A percentile compares a stretch with the other conserved stretches of the same genome.
Conservation (phyloP, 2,113 vertebrate genomes). For the Lynx canadensis region DNA sequence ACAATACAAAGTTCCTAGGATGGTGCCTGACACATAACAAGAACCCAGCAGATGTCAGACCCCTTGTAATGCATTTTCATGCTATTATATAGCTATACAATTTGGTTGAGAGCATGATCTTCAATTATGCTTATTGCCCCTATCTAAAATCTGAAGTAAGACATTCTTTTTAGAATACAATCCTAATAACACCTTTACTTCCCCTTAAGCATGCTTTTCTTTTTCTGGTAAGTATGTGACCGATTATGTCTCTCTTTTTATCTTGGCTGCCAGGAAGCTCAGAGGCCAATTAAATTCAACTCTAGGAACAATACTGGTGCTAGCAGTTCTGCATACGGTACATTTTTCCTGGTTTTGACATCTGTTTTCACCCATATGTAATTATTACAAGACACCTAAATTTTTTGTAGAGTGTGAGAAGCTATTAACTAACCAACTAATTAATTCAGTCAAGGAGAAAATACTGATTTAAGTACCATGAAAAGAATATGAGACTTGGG, state of each 20-base stretch:
- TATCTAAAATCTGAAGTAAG: conserved; percentile 35
- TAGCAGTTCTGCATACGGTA: background rate
- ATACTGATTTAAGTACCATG: background rate
- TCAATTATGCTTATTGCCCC: conserved; percentile 9
- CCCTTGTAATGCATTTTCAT: background rate
- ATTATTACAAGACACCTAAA: background rate
- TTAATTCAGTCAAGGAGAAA: background rate
- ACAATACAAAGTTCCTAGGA: background rate
- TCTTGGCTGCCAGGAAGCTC: conserved; percentile 57
- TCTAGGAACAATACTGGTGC: background rate
- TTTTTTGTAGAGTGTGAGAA: background rate
- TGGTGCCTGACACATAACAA: background rate
- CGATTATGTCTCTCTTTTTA: conserved; percentile 40
- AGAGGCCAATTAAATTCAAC: conserved; percentile 40
- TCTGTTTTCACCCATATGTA: background rate
- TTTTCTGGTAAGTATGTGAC: conserved; percentile 40
- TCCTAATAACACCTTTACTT: conserved; percentile 55
- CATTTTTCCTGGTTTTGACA: background rate
- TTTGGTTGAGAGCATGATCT: background rate
- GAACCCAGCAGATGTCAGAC: background rate
- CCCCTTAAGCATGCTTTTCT: conserved; percentile 11
- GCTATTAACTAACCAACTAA: background rate
- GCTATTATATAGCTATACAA: conserved; percentile 25
- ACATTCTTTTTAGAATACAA: background rate
- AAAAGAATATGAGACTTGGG: background rate